Percentiles rank a stretch among this genome's conserved stretches.
These are phyloP conservation scores for Acrobasis suavella DNA, from an alignment of 2,888 invertebrate genomes.

Conservation along the genomic window DNA sequence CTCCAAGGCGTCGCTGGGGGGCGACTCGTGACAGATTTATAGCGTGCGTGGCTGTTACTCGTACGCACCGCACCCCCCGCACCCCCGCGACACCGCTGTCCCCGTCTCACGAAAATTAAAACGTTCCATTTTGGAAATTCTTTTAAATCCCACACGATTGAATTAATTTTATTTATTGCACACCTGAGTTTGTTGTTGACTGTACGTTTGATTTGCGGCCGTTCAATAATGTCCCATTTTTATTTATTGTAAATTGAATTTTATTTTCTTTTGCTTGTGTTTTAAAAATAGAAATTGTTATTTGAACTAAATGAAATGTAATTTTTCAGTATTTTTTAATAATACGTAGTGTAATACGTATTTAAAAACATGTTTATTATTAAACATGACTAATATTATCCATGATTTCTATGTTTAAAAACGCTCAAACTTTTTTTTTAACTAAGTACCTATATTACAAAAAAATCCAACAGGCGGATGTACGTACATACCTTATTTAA, in stretches of 20 bases:
- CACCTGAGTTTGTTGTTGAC: slow-evolving; percentile 40
- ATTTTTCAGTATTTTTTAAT: no score
- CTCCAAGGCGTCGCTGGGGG: slow-evolving; percentile 65
- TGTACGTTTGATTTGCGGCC: slow-evolving; percentile 31
- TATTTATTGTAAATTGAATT: slow-evolving; percentile 22
- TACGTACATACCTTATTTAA: no score
- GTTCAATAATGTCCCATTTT: slow-evolving; percentile 21
- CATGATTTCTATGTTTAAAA: no score
- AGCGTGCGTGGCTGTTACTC: slow-evolving; percentile 67
- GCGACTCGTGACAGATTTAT: slow-evolving; percentile 73
- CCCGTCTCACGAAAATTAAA: slow-evolving; percentile 64
- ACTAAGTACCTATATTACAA: no score
- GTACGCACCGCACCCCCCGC: slow-evolving; percentile 47
- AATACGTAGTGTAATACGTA: no score
- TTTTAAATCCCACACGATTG: slow-evolving; percentile 53
- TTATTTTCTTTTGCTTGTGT: slow-evolving; percentile 12
- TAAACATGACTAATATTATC: no score
- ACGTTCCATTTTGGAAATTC: slow-evolving; percentile 62
- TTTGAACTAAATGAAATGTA: no score
- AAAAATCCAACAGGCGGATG: no score
- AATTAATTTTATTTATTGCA: slow-evolving; percentile 46
- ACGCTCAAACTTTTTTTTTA: no score
- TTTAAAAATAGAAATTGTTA: no score
- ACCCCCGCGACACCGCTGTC: slow-evolving; percentile 35
- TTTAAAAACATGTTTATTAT: no score